A percentile compares a stretch with the other conserved stretches of the same genome.
Evolutionary conservation across 2,888 invertebrate genomes (phyloP).

Genomic region (Leucozona laternaria): DNA sequence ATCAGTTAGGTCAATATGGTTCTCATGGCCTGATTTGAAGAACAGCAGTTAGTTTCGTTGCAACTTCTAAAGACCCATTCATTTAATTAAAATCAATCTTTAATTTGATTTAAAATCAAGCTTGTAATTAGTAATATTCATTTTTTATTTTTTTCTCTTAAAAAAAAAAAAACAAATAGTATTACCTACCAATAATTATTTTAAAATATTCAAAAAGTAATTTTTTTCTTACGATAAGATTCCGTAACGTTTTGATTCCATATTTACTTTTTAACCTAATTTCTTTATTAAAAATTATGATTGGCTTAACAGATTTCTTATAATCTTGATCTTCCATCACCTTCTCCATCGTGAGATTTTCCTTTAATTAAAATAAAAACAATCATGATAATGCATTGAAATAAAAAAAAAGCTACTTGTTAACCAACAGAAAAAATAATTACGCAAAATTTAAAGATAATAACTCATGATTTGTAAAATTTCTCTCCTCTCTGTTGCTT

Average conservation of each 20-base stretch:
- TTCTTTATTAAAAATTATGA: constrained; percentile 4
- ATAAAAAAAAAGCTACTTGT: background rate
- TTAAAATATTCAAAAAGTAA: background rate
- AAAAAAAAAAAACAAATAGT: no score
- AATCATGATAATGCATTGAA: constrained; percentile 14
- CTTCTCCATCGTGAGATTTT: background rate
- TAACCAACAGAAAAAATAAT: background rate
- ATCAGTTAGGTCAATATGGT: no score
- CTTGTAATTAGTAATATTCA: no score
- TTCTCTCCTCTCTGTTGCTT: constrained; percentile 21
- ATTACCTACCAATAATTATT: background rate
- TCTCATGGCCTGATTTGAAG: no score
- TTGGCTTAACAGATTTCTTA: background rate
- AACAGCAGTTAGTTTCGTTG: no score
- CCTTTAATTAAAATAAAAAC: constrained; percentile 1
- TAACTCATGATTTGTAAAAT: constrained; percentile 28
- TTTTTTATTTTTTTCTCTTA: no score
- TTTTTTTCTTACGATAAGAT: background rate
- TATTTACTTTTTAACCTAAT: background rate
- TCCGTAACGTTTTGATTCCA: background rate
- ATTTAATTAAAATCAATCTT: no score
- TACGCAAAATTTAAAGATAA: constrained; percentile 9
- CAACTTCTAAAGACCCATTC: no score
- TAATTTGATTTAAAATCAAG: no score
- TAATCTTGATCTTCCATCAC: background rate